These are phyloP conservation scores for Argyra leucocephala DNA, from an alignment of 2,888 invertebrate species.

Conservation along the genomic window DNA sequence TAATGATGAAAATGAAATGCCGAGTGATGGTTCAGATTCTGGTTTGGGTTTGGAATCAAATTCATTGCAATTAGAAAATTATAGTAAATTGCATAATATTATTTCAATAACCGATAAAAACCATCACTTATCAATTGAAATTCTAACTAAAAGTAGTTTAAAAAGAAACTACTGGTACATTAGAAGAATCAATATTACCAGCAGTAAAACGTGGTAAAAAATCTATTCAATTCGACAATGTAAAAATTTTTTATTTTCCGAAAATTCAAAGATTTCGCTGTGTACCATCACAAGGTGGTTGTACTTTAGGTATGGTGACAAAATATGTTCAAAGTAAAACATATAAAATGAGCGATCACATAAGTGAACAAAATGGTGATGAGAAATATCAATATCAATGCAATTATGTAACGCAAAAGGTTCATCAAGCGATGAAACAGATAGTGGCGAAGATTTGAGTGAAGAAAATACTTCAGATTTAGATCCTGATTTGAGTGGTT, in stretches of 20 bases:
- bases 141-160: conserved; percentile 43
- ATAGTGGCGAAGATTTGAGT: conserved; percentile 74
- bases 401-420: conserved; percentile 44
- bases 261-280: conserved; percentile 85
- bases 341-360: conserved; percentile 80
- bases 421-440: conserved; percentile 69
- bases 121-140: too few species aligned
- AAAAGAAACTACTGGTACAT: conserved; percentile 50
- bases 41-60: conserved; percentile 66
- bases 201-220: conserved; percentile 50
- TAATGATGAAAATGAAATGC: conserved; percentile 52
- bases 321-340: conserved; percentile 58
- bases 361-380: conserved; percentile 74
- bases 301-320: conserved; percentile 87
- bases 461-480: conserved; percentile 74
- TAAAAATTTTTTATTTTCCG: conserved; percentile 91
- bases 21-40: conserved; percentile 76
- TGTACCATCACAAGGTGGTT: conserved; percentile 80
- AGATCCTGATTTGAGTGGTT: conserved; percentile 82
- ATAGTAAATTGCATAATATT: neutral
- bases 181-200: conserved; percentile 39
- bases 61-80: conserved; percentile 26
- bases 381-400: conserved; percentile 74
- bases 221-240: conserved; percentile 79
- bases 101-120: neutral